Evolutionary conservation across 2,113 vertebrate genomes (phyloP), one percentile per base, ranked within the genome.

Genomic region (Nyctereutes procyonoides): DNA sequence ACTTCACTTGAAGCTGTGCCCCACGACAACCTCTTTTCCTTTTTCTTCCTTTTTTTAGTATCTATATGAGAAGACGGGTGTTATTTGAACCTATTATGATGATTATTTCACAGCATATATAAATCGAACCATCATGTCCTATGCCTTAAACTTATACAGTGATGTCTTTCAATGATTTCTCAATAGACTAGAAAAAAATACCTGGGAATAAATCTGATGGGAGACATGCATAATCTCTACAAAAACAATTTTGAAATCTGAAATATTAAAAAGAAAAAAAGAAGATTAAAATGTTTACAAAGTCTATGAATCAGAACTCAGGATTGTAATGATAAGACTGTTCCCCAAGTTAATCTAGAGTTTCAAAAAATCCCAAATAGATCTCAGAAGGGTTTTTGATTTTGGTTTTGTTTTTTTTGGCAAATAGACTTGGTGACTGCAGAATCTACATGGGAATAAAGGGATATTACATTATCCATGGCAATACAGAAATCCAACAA

Each of bases 1-100:
- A 99, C 98, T 99, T 99, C 99, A 99, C 98, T 99, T 98, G 97
- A 95, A 98, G 98, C 98, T 95, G 98, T 80, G 96, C 97, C 99
- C 98, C 98, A 96, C 97, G 90, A 98, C 98, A 98, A 98, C 98
- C 98, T 43, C 53, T 55, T 55, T 55, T 55, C 53, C 4, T 55
- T 55, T 15, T 55, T 55, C 15, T 55, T 15, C 15, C 26, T 53
- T 30, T 2, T 51, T 53, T 53, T 79, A 53, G 48, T 79, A 32
- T 53, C 48, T 53, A 79, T 53, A 20, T 53, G 28, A 77, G 28
- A 73, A 53, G 48, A 79, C 28, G 28, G 16, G 53, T 53, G 48
- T 32, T 79, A 53, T 16, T 16, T 79, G 76, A 32, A 11, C 28
- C 28, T 79, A 12, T 53, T 53, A 32, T 53, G 28, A 8, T 19